phyloP scores from a whole-genome alignment of 35 echinoderm and acorn worm species.

The Chiridota heheva region DNA sequence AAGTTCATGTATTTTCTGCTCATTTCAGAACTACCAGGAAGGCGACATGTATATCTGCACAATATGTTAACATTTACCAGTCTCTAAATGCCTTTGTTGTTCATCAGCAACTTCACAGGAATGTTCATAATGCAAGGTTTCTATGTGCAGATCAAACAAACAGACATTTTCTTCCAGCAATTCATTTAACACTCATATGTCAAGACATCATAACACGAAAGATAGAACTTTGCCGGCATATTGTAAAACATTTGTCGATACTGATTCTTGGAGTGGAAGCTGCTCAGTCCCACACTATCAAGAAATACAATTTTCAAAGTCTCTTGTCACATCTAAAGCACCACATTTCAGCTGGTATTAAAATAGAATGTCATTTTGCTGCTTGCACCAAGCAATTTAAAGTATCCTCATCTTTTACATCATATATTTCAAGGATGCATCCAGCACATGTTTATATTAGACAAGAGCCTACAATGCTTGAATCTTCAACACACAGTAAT shows the following conservation, averaged over 20 bases:
- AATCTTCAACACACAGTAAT: too few species aligned
- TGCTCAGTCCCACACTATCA: not conserved
- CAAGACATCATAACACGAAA: not conserved
- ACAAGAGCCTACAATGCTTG: too few species aligned
- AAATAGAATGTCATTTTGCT: slow-evolving; percentile 2
- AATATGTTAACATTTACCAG: too few species aligned
- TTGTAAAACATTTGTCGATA: too few species aligned
- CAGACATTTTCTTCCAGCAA: not conserved
- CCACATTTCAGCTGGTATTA: not conserved
- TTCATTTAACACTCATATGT: slow-evolving; percentile 14
- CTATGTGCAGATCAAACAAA: not conserved
- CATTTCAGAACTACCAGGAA: too few species aligned
- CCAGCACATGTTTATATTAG: too few species aligned
- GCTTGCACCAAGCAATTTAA: not conserved
- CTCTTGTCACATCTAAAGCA: slow-evolving; percentile 1
- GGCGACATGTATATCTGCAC: too few species aligned
- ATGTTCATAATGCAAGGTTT: slow-evolving; percentile 24
- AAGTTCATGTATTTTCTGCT: too few species aligned
- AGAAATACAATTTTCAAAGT: too few species aligned
- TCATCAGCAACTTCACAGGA: not conserved
- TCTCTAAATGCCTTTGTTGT: slow-evolving; percentile 2
- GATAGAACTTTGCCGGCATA: not conserved
- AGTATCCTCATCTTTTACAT: slow-evolving; percentile 12
- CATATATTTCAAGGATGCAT: slow-evolving; percentile 10
- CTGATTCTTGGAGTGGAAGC: not conserved